A percentile compares a stretch with the other conserved stretches of the same genome.
phyloP scores from a whole-genome alignment of 2,888 invertebrate genomes.

The Hypsopygia costalis region DNA sequence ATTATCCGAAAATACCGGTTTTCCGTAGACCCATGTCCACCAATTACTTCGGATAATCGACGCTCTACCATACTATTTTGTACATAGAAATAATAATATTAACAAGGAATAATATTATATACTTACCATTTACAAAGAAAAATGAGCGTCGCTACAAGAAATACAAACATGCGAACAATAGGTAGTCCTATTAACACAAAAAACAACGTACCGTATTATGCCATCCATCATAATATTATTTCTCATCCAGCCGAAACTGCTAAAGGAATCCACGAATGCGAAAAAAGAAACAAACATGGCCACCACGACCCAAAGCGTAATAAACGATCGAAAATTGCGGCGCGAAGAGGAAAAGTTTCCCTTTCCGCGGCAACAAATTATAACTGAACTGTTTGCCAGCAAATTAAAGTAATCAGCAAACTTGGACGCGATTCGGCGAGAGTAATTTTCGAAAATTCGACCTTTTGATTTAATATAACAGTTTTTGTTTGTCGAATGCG shows the following conservation, averaged over 20 bases:
- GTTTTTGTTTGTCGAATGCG: slow-evolving; percentile 19
- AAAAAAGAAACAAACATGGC: background rate
- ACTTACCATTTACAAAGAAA: no score
- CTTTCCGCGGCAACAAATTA: slow-evolving; percentile 37
- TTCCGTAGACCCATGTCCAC: no score
- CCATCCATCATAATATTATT: background rate
- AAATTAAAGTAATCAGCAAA: slow-evolving; percentile 38
- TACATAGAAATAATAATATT: no score
- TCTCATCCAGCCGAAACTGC: background rate
- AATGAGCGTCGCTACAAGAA: no score
- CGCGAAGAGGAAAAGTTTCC: slow-evolving; percentile 26
- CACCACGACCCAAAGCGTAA: slow-evolving; percentile 16
- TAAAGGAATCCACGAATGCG: background rate
- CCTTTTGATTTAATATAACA: slow-evolving; percentile 22
- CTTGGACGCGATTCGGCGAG: slow-evolving; percentile 16
- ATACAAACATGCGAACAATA: no score
- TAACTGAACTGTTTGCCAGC: slow-evolving; percentile 29
- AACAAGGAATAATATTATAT: no score
- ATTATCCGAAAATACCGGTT: no score
- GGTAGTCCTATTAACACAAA: background rate
- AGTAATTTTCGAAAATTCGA: slow-evolving; percentile 18
- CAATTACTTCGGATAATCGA: no score
- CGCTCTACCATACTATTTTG: no score
- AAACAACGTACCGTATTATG: background rate
- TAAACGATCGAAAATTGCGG: slow-evolving; percentile 31